Evolutionary conservation across 2,888 invertebrate genomes (phyloP), one percentile per base, ranked within the genome.

Genomic region (Lordiphosa fenestrarum): DNA sequence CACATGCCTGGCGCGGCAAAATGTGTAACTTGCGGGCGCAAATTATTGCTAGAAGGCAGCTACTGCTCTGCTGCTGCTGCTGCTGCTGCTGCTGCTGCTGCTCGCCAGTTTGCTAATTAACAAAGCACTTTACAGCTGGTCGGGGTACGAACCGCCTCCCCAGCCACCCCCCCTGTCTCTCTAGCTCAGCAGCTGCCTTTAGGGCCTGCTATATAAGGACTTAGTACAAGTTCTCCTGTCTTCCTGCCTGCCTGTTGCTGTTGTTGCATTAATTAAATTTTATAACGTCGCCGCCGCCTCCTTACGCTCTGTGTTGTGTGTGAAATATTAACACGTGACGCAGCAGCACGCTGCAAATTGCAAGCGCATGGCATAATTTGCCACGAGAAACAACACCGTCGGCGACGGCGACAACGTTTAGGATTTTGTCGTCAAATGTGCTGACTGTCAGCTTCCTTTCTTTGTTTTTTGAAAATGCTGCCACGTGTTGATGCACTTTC

Each of bases 21-120:
- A 77, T 77, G 83, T 68, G 83, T 69, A 71, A 77, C 76, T 77
- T 78, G 77, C 69, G 73, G 77, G 76, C 76, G 76, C 73, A 75
- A 77, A 78, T 77, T 77, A 77, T 82, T 75, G 76, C 77, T 67
- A 66, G 42, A 66, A 56, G 64, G 66, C 71, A 69, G 60, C 75
- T 46, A 40, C 52, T 23, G 42, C 1, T 38, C 19, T 19, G 19
- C n/a, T 44, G 15, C 38, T 38, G 42, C 38, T 49, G 25, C 52
- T 15, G n/a, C n/a, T n/a, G 15, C 46, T 46, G 50, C 39, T 36
- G n/a, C 19, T 19, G 19, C n/a, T 44, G 15, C 46, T 46, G 50
- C 39, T 36, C 62, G 67, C 68, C 77, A 73, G 71, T 80, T 81
- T 77, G 81, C 81, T 81, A 84, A 80, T 80, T 80, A 80, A 80